Evolutionary conservation across 2,888 invertebrate genomes (phyloP), one percentile per base, ranked within the genome.

Genomic region (Miltochrista miniata): DNA sequence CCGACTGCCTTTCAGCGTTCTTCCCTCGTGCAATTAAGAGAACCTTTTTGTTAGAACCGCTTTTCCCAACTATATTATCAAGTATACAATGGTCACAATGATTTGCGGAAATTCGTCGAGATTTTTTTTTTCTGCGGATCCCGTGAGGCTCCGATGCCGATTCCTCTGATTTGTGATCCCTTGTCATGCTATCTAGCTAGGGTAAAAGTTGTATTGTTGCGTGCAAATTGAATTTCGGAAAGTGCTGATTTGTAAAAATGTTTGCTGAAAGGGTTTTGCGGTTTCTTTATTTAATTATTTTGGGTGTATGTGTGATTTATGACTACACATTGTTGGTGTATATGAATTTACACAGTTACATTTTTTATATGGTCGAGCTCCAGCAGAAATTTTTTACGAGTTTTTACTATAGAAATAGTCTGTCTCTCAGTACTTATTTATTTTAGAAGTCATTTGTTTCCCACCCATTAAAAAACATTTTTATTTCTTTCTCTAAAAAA

Each of bases 1-100:
- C 70, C 68, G 68, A 59, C 49, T 77, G 76, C 79, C 85, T 85
- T 86, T 86, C 87, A 85, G 71, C 74, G 78, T 70, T 79, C 82
- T 83, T 82, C 87, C 88, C 83, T 71, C 74, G 76, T 71, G 84
- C 90, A 90, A 91, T 91, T 91, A 90, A 87, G 85, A 83, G 85
- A 82, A 78, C 81, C 87, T 91, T 90, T 91, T 87, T 89, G 88
- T 84, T 82, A 74, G 72, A 66, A 72, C 68, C 80, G 80, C 74
- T 83, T 82, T 81, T 76, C 80, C 76, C 81, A 77, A 87, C 85
- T 88, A 85, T 83, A 89, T 90, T 90, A 90, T 87, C 80, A 78
- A 70, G 78, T 70, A 79, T 81, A 90, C 90, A 91, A 91, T 87
- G 83, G 83, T 75, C 67, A 77, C 76, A 78, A 85, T 91, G 90